Percentiles rank a stretch among this genome's conserved stretches.
Conservation (phyloP, 2,888 invertebrate genomes). For the Dyspetes luteomarginatus region DNA sequence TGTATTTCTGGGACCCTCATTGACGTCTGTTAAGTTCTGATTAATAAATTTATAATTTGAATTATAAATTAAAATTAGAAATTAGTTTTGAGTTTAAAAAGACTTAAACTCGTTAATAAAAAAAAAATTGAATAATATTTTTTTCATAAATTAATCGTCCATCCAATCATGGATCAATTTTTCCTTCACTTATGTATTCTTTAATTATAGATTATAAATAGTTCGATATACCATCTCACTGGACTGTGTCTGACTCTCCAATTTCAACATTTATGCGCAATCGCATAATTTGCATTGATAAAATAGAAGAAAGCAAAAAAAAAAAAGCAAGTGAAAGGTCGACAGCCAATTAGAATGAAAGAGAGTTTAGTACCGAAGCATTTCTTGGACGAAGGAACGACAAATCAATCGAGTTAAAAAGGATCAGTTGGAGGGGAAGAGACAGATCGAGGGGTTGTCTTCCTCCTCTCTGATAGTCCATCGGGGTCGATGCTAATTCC, state of each 20-base stretch:
- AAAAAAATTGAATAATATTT: neutral
- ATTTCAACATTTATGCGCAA: neutral
- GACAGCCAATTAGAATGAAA: slow-evolving; percentile 4
- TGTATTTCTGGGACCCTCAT: no score
- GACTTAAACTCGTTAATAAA: neutral
- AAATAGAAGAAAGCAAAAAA: neutral
- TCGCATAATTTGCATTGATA: neutral
- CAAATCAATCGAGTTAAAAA: slow-evolving; percentile 68
- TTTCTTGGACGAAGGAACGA: slow-evolving; percentile 38
- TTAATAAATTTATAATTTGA: no score
- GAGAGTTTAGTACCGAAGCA: neutral
- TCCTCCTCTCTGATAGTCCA: slow-evolving; percentile 53
- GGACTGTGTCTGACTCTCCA: neutral
- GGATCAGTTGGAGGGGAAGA: slow-evolving; percentile 20
- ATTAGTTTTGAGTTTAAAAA: no score
- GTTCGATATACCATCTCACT: neutral
- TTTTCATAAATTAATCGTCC: neutral
- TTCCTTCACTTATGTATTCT: no score
- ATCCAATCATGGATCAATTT: neutral
- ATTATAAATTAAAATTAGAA: no score
- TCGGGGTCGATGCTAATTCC: slow-evolving; percentile 74
- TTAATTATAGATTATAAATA: no score
- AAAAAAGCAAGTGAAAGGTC: neutral
- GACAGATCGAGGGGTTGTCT: slow-evolving; percentile 66
- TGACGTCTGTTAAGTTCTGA: no score